Conservation (phyloP, 2,113 vertebrate genomes). For the Phylloscopus whistleri region DNA sequence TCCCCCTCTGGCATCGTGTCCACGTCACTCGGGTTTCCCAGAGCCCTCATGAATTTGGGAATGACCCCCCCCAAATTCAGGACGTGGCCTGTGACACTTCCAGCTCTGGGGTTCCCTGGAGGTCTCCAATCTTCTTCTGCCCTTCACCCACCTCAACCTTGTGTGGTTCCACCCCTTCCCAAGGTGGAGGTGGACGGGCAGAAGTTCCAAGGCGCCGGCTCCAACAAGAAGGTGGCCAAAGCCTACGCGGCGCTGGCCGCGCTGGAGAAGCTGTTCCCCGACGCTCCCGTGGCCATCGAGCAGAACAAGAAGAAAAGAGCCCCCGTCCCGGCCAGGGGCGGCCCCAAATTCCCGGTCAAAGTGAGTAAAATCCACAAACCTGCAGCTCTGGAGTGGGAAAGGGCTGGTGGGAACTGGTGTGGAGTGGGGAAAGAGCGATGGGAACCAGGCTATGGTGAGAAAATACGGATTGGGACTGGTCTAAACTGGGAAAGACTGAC, state of each 20-base stretch:
- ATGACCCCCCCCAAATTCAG: no score
- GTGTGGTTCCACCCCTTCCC: fast-evolving
- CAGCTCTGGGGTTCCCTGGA: fast-evolving
- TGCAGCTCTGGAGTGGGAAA: neutral
- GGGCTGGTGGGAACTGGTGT: neutral
- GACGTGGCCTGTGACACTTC: fast-evolving
- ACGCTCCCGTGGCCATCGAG: constrained; percentile 78
- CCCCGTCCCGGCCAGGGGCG: constrained; percentile 73
- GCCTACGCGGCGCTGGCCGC: constrained; percentile 91
- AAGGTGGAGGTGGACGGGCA: constrained; percentile 92
- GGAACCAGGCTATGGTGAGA: no score
- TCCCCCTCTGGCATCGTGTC: neutral
- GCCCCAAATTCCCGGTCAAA: constrained; percentile 77
- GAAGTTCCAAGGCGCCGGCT: constrained; percentile 93
- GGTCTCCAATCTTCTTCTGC: neutral
- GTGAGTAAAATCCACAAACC: neutral
- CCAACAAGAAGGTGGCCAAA: constrained; percentile 97
- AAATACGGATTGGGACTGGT: no score
- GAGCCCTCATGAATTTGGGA: neutral
- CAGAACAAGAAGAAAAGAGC: constrained; percentile 89
- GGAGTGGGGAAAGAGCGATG: neutral
- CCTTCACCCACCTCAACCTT: fast-evolving
- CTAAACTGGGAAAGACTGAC: neutral
- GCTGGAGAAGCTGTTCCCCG: constrained; percentile 88
- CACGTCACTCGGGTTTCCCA: neutral